Base-by-base conservation (phyloP, 2,797 vertebrate species). In the Crossoptilon crossoptilon region DNA sequence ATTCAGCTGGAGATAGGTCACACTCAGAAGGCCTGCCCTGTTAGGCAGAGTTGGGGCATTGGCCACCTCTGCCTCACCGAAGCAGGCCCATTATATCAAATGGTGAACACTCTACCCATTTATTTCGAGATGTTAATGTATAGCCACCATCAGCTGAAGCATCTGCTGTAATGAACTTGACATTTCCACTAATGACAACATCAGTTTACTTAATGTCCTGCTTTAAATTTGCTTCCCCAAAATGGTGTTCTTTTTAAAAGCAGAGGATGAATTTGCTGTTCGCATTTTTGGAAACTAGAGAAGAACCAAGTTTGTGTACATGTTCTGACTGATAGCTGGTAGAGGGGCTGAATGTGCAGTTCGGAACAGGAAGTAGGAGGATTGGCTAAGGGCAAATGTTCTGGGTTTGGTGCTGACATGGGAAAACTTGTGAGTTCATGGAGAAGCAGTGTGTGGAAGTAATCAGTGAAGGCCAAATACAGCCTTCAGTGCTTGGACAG, bases 91-190 rank as follows among this genome's bases (percentile, higher is more conserved):
- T 67, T 90, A 86, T 93, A 96, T 95, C 83, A 97, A 79, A 91
- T 80, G 66, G 63, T 85, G 85, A 95, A 77, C 80, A 56, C 62
- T 72, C 69, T 73, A 69, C 80, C 78, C 92, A 59, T 95, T 95
- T 88, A 88, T 95, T 95, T 70, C 91, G 76, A 95, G 94, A 86
- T 93, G 97, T 97, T 97, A 95, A 93, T 88, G 39, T 85, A 84
- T 95, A 92, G 88, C 85, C 88, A 91, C 96, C 72, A 90, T 97
- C 94, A 92, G 39, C 93, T 87, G 88, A 97, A 97, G 95, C 91
- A 95, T 96, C 94, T 97, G 96, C 92, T 96, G 6, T 96, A 96
- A 97, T 94, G 94, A 97, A 96, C 91, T 95, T 97, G 96, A 97
- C 96, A 95, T 97, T 97, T 97, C 92, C 91, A 88, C 78, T 97